Percentiles rank a stretch among this genome's conserved stretches.
These are phyloP conservation scores for Dasysyrphus albostriatus DNA, from an alignment of 2,888 invertebrate genomes.

Conservation along the genomic window DNA sequence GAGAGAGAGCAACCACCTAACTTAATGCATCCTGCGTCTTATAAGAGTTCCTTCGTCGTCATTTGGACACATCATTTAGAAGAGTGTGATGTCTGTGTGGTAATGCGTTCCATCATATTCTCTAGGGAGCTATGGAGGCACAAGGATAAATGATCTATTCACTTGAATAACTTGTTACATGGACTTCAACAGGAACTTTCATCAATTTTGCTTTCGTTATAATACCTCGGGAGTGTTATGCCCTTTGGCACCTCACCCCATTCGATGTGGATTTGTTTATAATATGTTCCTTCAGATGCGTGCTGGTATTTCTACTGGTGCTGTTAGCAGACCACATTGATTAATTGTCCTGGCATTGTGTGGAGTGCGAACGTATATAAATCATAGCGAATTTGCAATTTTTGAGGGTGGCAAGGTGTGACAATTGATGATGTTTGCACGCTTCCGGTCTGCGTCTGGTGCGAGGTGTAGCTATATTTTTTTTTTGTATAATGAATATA, in stretches of 20 bases:
- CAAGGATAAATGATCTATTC: slow-evolving; percentile 76
- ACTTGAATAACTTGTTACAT: slow-evolving; percentile 75
- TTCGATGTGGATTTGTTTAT: slow-evolving; percentile 49
- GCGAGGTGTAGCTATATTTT: slow-evolving; percentile 21
- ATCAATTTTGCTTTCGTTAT: slow-evolving; percentile 74
- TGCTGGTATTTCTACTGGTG: slow-evolving; percentile 14
- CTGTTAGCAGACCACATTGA: slow-evolving; percentile 64
- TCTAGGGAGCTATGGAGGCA: slow-evolving; percentile 69
- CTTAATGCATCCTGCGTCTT: slow-evolving; percentile 72
- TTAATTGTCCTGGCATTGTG: slow-evolving; percentile 69
- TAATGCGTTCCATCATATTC: slow-evolving; percentile 73
- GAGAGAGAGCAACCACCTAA: slow-evolving; percentile 30
- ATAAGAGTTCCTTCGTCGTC: slow-evolving; percentile 31
- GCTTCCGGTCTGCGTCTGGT: slow-evolving; percentile 64
- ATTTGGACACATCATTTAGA: slow-evolving; percentile 8
- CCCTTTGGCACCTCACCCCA: slow-evolving; percentile 62
- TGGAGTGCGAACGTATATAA: slow-evolving; percentile 72
- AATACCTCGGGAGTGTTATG: slow-evolving; percentile 49
- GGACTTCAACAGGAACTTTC: slow-evolving; percentile 71
- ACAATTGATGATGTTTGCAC: slow-evolving; percentile 75
- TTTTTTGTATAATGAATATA: slow-evolving; percentile 15
- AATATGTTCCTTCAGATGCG: slow-evolving; percentile 60
- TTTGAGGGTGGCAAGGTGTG: slow-evolving; percentile 76
- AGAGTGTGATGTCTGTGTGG: slow-evolving; percentile 46
- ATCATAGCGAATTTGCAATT: slow-evolving; percentile 73